Evolutionary conservation across 2,888 invertebrate genomes (phyloP).

Genomic region (Agrotis segetum): DNA sequence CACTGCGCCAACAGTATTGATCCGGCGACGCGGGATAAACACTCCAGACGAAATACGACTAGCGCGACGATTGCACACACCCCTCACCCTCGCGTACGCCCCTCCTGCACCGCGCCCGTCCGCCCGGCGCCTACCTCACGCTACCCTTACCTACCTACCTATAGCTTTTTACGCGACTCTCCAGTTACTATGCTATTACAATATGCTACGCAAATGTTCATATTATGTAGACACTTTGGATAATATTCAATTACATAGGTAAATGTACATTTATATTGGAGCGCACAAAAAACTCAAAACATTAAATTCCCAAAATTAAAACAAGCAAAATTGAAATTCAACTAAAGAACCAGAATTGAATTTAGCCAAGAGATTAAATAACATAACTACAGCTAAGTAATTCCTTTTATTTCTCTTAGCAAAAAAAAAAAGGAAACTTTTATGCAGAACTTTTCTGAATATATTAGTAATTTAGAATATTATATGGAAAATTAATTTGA

Average conservation of each 20-base stretch:
- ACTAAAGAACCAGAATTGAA: not conserved
- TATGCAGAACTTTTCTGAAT: too few relatives aligned
- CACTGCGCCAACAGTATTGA: constrained; percentile 91
- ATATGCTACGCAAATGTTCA: constrained; percentile 24
- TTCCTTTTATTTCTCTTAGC: not conserved
- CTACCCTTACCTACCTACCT: constrained; percentile 71
- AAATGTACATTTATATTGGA: not conserved
- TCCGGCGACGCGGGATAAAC: constrained; percentile 90
- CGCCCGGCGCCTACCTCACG: constrained; percentile 74
- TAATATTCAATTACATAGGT: constrained; percentile 9
- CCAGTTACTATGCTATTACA: constrained; percentile 79
- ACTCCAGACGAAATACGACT: constrained; percentile 91
- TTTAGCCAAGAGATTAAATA: not conserved
- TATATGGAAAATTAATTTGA: not conserved
- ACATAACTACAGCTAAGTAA: not conserved
- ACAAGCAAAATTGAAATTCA: not conserved
- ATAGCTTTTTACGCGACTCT: constrained; percentile 69
- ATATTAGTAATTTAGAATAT: too few relatives aligned
- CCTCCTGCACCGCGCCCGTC: constrained; percentile 80
- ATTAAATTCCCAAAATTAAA: not conserved
- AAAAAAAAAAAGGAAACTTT: not conserved
- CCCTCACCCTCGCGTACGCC: constrained; percentile 77
- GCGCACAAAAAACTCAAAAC: not conserved
- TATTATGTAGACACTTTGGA: not conserved
- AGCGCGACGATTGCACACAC: constrained; percentile 89